Evolutionary conservation across 2,888 invertebrate species (phyloP).

Genomic region (Lasioglossum malachurum): DNA sequence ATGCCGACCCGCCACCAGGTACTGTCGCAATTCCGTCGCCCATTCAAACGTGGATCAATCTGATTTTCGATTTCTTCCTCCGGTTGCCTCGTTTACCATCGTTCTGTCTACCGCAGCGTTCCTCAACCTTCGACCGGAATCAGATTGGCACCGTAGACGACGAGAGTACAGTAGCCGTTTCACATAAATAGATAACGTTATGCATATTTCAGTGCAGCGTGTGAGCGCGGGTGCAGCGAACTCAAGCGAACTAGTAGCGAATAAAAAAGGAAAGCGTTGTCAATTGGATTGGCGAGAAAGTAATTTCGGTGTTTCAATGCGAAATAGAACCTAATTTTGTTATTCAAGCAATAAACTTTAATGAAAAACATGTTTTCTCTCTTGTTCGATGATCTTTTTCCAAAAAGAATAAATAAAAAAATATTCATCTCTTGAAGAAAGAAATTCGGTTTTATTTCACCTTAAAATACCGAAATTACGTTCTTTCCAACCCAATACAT

Average conservation of each 20-base stretch:
- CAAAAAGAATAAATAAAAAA: too few species aligned
- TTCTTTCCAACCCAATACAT: too few species aligned
- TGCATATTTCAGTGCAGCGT: neutral
- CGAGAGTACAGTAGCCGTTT: neutral
- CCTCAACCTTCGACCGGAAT: neutral
- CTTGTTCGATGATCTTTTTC: too few species aligned
- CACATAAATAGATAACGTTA: neutral
- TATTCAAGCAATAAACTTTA: too few species aligned
- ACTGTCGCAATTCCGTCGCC: neutral
- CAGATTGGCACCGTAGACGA: neutral
- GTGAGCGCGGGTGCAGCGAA: neutral
- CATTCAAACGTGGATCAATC: neutral
- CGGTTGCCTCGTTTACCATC: neutral
- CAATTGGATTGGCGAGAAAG: too few species aligned
- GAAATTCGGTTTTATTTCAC: too few species aligned
- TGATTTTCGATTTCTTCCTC: neutral
- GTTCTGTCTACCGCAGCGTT: neutral
- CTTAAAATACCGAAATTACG: too few species aligned
- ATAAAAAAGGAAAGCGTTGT: neutral
- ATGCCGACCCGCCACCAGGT: neutral
- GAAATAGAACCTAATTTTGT: too few species aligned
- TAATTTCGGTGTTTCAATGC: too few species aligned
- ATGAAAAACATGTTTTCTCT: too few species aligned
- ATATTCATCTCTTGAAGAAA: too few species aligned
- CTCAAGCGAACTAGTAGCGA: neutral